Conservation (phyloP, 2,113 vertebrate genomes). For the Rallus limicola region DNA sequence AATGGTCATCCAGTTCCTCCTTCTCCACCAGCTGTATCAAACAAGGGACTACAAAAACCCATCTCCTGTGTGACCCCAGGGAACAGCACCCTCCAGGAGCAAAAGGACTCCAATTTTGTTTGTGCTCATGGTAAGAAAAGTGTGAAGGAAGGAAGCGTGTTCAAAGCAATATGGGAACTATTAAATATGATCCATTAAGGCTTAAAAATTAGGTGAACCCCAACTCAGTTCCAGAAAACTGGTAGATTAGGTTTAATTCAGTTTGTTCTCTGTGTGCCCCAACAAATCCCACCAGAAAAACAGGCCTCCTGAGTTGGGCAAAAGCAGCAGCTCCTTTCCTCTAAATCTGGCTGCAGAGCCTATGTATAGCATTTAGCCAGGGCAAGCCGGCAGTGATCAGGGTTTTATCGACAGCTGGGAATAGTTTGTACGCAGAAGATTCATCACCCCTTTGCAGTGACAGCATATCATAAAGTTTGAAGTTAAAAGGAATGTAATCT, state of each 20-base stretch:
- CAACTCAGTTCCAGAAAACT: background rate
- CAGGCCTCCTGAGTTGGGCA: background rate
- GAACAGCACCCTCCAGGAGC: background rate
- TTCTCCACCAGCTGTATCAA: background rate
- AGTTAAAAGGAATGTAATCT: slow-evolving; percentile 63
- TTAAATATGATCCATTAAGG: background rate
- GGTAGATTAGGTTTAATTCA: background rate
- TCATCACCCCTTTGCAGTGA: slow-evolving; percentile 8
- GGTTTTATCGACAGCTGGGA: slow-evolving; percentile 61
- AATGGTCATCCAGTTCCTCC: background rate
- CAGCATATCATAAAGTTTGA: background rate
- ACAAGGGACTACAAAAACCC: background rate
- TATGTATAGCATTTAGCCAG: background rate
- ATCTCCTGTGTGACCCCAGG: background rate
- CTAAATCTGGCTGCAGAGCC: background rate
- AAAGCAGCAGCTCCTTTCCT: background rate
- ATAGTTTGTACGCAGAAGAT: slow-evolving; percentile 22
- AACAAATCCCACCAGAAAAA: background rate
- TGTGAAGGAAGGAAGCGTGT: background rate
- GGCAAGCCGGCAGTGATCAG: background rate
- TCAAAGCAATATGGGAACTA: background rate
- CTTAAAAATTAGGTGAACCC: background rate
- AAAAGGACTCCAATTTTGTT: background rate
- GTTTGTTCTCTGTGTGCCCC: background rate
- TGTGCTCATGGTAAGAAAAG: background rate